Evolutionary conservation across 2,113 vertebrate species (phyloP), one percentile per base, ranked within the genome.

Genomic region (Hyaena hyaena): DNA sequence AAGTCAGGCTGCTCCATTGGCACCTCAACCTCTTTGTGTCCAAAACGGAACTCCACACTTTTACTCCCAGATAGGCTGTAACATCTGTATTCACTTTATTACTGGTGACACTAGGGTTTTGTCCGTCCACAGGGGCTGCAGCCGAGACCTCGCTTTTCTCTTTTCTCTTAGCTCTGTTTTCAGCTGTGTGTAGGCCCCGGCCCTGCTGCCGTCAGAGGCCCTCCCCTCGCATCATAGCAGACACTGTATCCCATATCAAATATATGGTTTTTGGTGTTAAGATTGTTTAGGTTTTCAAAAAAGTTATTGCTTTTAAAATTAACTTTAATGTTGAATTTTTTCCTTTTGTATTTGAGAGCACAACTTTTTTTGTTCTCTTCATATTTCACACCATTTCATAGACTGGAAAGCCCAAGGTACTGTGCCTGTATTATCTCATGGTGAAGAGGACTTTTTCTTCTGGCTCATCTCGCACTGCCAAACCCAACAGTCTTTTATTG

Each of bases 221-320:
- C 71, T 55, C 23, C 10, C 21, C 31, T 65, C 63, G 43, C 4
- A n/a, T 86, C 80, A 2, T 45, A 43, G n/a, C 15, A 43, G 24
- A 82, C 3, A 33, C 48, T 65, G 0, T 82, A 58, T 90, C n/a
- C 74, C 12, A 48, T 17, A 86, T 43, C 48, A 94, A 65, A 88
- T 94, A 17, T 4, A 7, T 63, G 10, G 26, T 58, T 90, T 58
- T 76, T 87, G 17, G 9, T 95, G 17, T 83, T 93, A 86, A 90
- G 28, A 58, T 79, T 63, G 17, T 19, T 45, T 17, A 73, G 12
- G 7, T 2, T 9, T 53, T 43, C 17, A 0, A 71, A 76, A 43
- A 84, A n/a, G 43, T 21, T 61, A 68, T 45, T 85, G 43, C 82
- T 82, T 92, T 84, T 95, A 80, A 55, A 94, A 83, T 94, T 86